Base-by-base conservation (phyloP, 2,888 invertebrate species). In the Biston betularia region DNA sequence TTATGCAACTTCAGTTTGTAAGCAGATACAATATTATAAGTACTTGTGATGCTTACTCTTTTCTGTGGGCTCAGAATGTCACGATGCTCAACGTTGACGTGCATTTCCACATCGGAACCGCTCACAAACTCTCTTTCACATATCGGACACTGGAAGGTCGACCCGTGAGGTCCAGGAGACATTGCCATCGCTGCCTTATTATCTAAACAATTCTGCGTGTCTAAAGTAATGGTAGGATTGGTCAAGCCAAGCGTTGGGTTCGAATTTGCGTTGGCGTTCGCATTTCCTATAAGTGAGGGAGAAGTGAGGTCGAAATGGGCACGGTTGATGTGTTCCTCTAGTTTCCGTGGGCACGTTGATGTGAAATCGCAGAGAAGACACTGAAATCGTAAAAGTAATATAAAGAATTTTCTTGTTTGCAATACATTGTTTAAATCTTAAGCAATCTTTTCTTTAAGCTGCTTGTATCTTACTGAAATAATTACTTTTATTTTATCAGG, bases 321-420 rank as follows among this genome's bases (percentile, higher is more conserved):
- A 58, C 97, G 95, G 86, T 97, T 97, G 82, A 97, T 96, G 86
- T 97, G 97, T 85, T 97, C 97, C 82, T 97, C 97, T 72, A 97
- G 90, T 79, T 96, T 95, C 69, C 95, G 92, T 0, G 97, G 96
- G 88, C 96, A 96, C 84, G 95, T 95, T 81, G 96, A 96, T 68
- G 94, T 95, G 81, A 96, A 97, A 78, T 96, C 96, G 88, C 97
- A 97, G 87, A 97, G 94, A 53, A 97, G 96, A 87, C 97, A 97
- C 92, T 96, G 90, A 33, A 93, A 45, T 57, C 63, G 50, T 50
- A 65, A 65, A 55, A 24, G 40, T 24, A 42, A 1, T 52, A 5
- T 38, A 10, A 14, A 38, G 10, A 38, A 9, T 38, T 35, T 14
- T n/a, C 34, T 34, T 38, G 11, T 35, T 38, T 4, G 3, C 1